Percentiles rank a stretch among this genome's conserved stretches.
These are phyloP conservation scores for Agapornis canus DNA, from an alignment of 2,797 vertebrate species.

Conservation along the genomic window DNA sequence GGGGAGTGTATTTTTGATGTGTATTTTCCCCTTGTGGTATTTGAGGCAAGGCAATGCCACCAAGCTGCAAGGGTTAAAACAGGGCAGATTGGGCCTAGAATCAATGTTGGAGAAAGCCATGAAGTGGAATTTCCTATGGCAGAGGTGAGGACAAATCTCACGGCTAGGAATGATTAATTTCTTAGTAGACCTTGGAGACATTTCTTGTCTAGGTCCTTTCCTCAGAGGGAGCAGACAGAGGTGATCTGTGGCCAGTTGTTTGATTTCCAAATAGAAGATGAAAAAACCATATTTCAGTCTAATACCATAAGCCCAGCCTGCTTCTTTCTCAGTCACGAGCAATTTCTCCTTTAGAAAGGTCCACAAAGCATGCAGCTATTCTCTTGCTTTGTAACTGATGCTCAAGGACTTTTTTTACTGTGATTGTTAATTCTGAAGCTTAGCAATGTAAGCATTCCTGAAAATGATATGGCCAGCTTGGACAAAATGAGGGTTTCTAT, in stretches of 20 bases:
- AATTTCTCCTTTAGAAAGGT: not conserved
- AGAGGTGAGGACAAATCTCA: not conserved
- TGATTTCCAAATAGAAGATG: not conserved
- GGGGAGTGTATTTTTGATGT: not conserved
- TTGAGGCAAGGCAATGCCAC: not conserved
- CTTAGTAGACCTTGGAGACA: not conserved
- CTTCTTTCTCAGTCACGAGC: not conserved
- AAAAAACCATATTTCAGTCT: not conserved
- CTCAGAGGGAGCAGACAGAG: not conserved
- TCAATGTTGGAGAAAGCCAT: not conserved
- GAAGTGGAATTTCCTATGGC: not conserved
- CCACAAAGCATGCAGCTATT: not conserved
- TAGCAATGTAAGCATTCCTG: not conserved
- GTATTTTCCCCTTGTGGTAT: not conserved
- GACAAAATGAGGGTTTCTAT: not conserved
- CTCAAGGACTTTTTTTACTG: not conserved
- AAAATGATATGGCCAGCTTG: not conserved
- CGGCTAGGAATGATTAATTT: accelerated
- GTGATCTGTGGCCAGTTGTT: not conserved
- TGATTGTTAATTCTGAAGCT: not conserved
- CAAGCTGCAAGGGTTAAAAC: not conserved
- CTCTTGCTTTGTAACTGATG: not conserved
- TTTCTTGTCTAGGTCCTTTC: not conserved
- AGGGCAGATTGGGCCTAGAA: not conserved
- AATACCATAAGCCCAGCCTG: not conserved